Base-by-base conservation (phyloP, 2,113 vertebrate species). In the Potamarius usumacintae region DNA sequence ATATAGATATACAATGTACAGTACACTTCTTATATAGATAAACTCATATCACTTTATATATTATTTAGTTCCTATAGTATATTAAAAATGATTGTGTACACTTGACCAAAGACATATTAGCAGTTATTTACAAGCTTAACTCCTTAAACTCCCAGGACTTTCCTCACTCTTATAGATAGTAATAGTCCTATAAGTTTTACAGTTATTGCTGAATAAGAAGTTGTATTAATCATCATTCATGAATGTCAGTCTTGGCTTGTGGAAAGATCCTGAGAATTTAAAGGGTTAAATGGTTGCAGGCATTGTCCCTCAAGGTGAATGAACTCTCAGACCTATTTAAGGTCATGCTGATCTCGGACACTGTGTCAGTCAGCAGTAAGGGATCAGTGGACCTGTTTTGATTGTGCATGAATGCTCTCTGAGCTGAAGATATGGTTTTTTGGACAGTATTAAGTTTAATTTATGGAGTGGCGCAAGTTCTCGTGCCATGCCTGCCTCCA, bases 401-500 rank as follows among this genome's bases (percentile, higher is more conserved):
- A 20, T 48, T 62, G 67, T 50, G 17, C 42, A 57, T n/a, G 14
- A 60, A 20, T 76, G 1, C 34, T 82, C 50, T 87, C 57, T 81
- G 58, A 74, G 42, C 55, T 55, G 62, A 62, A 85, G 22, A 0
- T 8, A 90, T 88, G 89, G 0, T 67, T 69, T 15, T 86, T 55
- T n/a, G 22, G 12, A 8, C 25, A 88, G 0, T 69, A 55, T 17
- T 81, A 62, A 48, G 30, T 25, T 0, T 86, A 2, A 18, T 87
- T 53, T 88, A 87, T 42, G 42, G 15, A 85, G 58, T 84, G 82
- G 14, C 15, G 12, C 85, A 89, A 53, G n/a, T 78, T 65, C 53
- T 88, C 9, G 5, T 85, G 14, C 89, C 89, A 55, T 87, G 82
- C 48, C 77, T 90, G 85, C 89, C 89, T 87, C 85, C 87, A 30